Evolutionary conservation across 2,888 invertebrate genomes (phyloP).

Genomic region (Strigamia maritima): DNA sequence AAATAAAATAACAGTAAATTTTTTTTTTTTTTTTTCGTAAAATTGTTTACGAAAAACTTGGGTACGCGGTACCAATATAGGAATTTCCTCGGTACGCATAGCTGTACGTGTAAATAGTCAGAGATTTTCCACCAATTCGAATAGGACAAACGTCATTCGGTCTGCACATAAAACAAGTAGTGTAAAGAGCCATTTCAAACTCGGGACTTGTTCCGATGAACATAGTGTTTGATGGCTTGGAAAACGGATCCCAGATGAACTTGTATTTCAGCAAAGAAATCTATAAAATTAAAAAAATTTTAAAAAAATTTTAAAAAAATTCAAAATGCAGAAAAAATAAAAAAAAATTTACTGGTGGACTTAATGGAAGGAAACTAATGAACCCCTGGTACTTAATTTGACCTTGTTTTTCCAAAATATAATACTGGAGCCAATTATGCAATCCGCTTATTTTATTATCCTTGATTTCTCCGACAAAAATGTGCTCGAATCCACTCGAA

Average conservation of each 20-base stretch:
- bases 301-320: neutral
- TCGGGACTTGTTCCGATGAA: slow-evolving; percentile 87
- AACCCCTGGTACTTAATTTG: slow-evolving; percentile 40
- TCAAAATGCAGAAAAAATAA: neutral
- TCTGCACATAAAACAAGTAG: slow-evolving; percentile 76
- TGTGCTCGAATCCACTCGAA: slow-evolving; percentile 56
- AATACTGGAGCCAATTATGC: slow-evolving; percentile 55
- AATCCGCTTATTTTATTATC: slow-evolving; percentile 51
- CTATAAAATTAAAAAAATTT: neutral
- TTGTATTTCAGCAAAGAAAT: slow-evolving; percentile 12
- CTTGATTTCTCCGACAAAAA: slow-evolving; percentile 54
- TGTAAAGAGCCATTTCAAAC: slow-evolving; percentile 83
- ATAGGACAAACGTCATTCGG: slow-evolving; percentile 72
- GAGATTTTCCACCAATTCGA: slow-evolving; percentile 66
- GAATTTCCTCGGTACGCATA: slow-evolving; percentile 73
- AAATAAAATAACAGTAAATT: too few species aligned
- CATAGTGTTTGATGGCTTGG: slow-evolving; percentile 73
- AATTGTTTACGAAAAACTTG: slow-evolving; percentile 50
- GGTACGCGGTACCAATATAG: slow-evolving; percentile 76
- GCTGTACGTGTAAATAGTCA: slow-evolving; percentile 70
- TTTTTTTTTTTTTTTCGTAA: too few species aligned
- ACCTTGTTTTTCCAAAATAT: slow-evolving; percentile 49
- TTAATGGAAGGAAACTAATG: neutral
- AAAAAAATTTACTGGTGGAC: neutral
- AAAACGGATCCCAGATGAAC: slow-evolving; percentile 62